Evolutionary conservation across 2,888 invertebrate species (phyloP), one percentile per base, ranked within the genome.

Genomic region (Eilema sororculum): DNA sequence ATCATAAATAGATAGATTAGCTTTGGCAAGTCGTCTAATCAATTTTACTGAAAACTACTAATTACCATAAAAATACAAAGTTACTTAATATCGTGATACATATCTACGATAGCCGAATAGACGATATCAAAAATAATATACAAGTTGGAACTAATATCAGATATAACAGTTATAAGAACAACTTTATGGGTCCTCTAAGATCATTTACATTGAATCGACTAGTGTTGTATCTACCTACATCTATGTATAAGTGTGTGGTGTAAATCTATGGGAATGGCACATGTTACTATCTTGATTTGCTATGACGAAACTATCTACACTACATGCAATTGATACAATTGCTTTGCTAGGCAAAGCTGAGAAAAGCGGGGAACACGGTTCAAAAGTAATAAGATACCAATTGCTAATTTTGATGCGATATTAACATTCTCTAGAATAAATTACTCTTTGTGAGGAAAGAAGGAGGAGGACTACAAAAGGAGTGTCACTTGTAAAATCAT

Each of bases 181-280:
- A 70, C 69, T 69, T 73, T 37, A 71, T 74, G 75, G 64, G 67
- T 63, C 65, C 56, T 65, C 56, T 71, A 75, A 67, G 65, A 70
- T 75, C 68, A 86, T 85, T 84, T 82, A 67, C 84, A 86, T 85
- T 84, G 79, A 84, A 85, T 86, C 73, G 76, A 67, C 68, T 52
- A 52, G 12, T 10, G 64, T 69, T 68, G 73, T 73, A 65, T 73
- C 66, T 76, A 76, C 2, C 67, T 65, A 67, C 57, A 64, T 74
- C 71, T 69, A 28, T 57, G 37, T 62, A 37, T 24, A 62, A 33
- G 30, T 60, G 68, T 62, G 68, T 75, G 76, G 16, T 58, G 58
- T 6, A 16, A 25, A 25, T 79, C 71, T 74, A 78, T 82, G 78
- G 77, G 77, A 80, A 81, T 74, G 25, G 62, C 56, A 62, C 77